Percentiles rank a stretch among this genome's conserved stretches.
These are phyloP conservation scores for Junonia oenone DNA, from an alignment of 2,888 invertebrate genomes.

Conservation along the genomic window DNA sequence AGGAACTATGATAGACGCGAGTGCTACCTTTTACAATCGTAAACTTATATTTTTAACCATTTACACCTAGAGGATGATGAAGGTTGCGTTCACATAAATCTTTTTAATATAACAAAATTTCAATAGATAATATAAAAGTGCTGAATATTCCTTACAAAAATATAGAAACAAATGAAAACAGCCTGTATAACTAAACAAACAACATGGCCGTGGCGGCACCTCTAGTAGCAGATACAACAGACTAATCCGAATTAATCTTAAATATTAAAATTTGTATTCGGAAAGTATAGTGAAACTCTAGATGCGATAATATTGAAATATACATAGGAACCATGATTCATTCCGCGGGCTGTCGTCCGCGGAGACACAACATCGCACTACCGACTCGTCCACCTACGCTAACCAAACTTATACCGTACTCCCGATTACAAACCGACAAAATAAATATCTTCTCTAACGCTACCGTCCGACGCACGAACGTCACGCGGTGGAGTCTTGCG, in stretches of 20 bases:
- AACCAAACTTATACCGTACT: constrained; percentile 55
- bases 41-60: constrained; percentile 64
- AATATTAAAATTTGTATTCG: constrained; percentile 80
- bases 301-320: constrained; percentile 81
- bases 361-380: constrained; percentile 75
- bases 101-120: constrained; percentile 58
- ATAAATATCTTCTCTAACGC: constrained; percentile 42
- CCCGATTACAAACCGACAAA: constrained; percentile 53
- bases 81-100: constrained; percentile 47
- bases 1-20: constrained; percentile 78
- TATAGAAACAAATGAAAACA: constrained; percentile 40
- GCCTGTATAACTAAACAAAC: constrained; percentile 61
- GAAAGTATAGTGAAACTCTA: constrained; percentile 80
- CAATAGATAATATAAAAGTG: constrained; percentile 47
- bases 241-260: constrained; percentile 78
- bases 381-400: constrained; percentile 67
- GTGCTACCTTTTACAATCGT: constrained; percentile 69
- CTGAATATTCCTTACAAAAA: constrained; percentile 37
- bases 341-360: constrained; percentile 70
- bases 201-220: constrained; percentile 74
- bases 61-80: constrained; percentile 42
- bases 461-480: constrained; percentile 37
- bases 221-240: constrained; percentile 74
- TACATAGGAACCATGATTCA: constrained; percentile 81
- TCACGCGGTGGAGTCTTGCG: constrained; percentile 48